These are phyloP conservation scores for Ammospiza caudacuta DNA, from an alignment of 2,113 vertebrate genomes.

Conservation along the genomic window DNA sequence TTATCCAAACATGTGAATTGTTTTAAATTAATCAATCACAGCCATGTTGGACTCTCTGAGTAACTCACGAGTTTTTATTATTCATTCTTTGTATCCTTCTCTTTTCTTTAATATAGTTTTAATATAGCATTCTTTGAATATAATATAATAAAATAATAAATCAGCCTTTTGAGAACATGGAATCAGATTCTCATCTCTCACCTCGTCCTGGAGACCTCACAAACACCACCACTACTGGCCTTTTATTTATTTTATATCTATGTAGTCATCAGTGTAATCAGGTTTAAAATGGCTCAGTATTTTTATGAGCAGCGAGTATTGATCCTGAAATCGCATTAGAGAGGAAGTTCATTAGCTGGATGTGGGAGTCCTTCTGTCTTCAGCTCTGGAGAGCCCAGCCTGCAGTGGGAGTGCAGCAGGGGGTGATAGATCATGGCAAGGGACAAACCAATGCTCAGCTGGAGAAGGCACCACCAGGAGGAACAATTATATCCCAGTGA, in stretches of 20 bases:
- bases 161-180: too few species aligned
- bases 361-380: not conserved
- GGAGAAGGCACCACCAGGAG: not conserved
- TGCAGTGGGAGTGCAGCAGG: conserved; percentile 2
- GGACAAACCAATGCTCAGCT: not conserved
- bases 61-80: too few species aligned
- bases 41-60: too few species aligned
- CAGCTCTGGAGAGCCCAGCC: not conserved
- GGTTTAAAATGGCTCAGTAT: not conserved
- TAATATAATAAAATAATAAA: too few species aligned
- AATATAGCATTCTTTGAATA: too few species aligned
- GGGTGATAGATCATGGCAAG: not conserved
- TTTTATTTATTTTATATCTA: not conserved
- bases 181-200: too few species aligned
- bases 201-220: too few species aligned
- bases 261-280: not conserved
- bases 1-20: too few species aligned
- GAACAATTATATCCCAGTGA: not conserved
- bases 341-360: conserved; percentile 20
- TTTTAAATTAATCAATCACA: too few species aligned
- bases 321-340: conserved; percentile 53
- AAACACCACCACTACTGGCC: not conserved
- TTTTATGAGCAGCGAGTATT: conserved; percentile 10
- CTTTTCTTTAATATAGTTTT: too few species aligned
- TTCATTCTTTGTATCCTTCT: too few species aligned